These are phyloP conservation scores for Eleutherodactylus coqui DNA, from an alignment of 2,797 vertebrate species.

Conservation along the genomic window DNA sequence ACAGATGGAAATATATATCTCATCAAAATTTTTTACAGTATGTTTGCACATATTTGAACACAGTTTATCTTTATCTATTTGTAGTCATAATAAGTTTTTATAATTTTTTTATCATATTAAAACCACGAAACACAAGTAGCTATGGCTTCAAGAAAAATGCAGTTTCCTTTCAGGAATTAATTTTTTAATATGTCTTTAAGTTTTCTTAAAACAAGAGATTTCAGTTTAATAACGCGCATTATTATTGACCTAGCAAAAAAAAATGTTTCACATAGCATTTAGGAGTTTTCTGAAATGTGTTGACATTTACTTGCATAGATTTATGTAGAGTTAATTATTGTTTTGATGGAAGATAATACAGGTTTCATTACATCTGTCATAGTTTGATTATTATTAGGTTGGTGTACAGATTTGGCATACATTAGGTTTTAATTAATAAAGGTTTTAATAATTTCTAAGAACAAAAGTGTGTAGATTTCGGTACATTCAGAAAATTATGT, in stretches of 20 bases:
- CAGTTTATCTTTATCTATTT: too few relatives aligned
- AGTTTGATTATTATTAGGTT: not conserved
- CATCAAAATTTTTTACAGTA: too few relatives aligned
- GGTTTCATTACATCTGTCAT: not conserved
- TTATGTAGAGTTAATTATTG: slow-evolving; percentile 10
- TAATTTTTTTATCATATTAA: not conserved
- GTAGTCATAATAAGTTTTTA: not conserved
- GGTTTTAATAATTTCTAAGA: not conserved
- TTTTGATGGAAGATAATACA: slow-evolving; percentile 10
- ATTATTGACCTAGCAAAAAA: slow-evolving; percentile 24
- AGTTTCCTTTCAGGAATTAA: not conserved
- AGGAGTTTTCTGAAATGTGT: slow-evolving; percentile 20
- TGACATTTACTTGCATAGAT: slow-evolving; percentile 33
- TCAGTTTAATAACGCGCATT: not conserved
- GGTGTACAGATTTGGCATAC: not conserved
- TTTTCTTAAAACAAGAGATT: not conserved
- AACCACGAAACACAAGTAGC: not conserved
- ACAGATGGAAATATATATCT: too few relatives aligned
- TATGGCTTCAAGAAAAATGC: too few relatives aligned
- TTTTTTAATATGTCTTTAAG: too few relatives aligned
- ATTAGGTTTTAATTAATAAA: not conserved
- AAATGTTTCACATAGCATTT: not conserved
- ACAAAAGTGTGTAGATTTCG: not conserved
- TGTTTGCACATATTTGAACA: too few relatives aligned
- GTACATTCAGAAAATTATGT: too few relatives aligned